Evolutionary conservation across 1,140 invertebrate species (phyloP), one percentile per base, ranked within the genome.

Genomic region (Manduca sexta): DNA sequence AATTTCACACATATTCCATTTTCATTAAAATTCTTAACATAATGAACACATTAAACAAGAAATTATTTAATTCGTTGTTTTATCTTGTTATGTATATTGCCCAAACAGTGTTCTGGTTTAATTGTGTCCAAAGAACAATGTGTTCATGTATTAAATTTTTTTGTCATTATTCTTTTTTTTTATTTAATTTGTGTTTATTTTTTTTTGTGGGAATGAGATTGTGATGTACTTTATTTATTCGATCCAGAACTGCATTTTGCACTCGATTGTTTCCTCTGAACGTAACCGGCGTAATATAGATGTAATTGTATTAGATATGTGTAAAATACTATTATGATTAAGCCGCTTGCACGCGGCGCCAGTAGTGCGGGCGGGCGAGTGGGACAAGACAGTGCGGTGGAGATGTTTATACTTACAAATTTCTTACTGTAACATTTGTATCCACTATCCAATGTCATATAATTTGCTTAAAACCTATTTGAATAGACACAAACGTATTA

Each of bases 211-310:
- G 60, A 61, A 61, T 69, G 60, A 77, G 67, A 71, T 83, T 79
- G 65, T 74, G 70, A 65, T 43, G 12, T 58, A 67, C 72, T 44
- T 69, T 84, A 84, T 84, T 84, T 79, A 82, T 82, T 80, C 67
- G 64, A 74, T 68, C 81, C 81, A 82, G 81, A 72, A 39, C 57
- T 78, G 78, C 77, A 81, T 84, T 84, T 84, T 43, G 54, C 74
- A 68, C 64, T 70, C 64, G 62, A 67, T 61, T 38, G 26, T 48
- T 51, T 53, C 39, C 33, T 52, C 10, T 43, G 41, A 29, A 42
- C 41, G 52, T 45, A 49, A 30, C 31, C 45, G 40, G 34, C 43
- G 46, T 61, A 53, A 55, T 58, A 52, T 60, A 64, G 57, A 34
- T 54, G 42, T 59, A 62, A 26, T 26, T 26, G 21, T 43, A 11